Base-by-base conservation (phyloP, 2,797 vertebrate species). In the Hylomyscus alleni region DNA sequence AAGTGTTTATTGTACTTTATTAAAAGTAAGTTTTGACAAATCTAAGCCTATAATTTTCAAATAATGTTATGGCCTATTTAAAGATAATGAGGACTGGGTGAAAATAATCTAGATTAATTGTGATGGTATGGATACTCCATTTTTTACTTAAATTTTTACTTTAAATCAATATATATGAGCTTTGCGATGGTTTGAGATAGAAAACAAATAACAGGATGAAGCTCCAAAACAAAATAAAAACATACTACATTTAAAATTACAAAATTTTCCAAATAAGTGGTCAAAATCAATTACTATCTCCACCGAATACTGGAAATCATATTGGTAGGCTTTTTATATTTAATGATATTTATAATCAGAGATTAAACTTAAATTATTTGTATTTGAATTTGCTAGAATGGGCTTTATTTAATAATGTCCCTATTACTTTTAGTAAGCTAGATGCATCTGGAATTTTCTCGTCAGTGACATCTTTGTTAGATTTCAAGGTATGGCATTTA, bases 251-350 rank as follows among this genome's bases (percentile, higher is more conserved):
- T 52, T 52, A n/a, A 87, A 80, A 67, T 65, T 44, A 12, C 24
- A 73, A 9, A 60, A 89, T 73, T 58, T 82, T 78, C 20, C 47
- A 92, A 76, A 60, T 77, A 76, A 77, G 5, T 92, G 89, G n/a
- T 54, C 34, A 87, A 94, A 92, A 50, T 73, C 26, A 73, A 69
- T 65, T 77, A 20, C 6, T 75, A 22, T 65, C 50, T 72, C 54
- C 12, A 86, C 10, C 31, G 77, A 4, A 20, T 82, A 31, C 26
- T 85, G 40, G 37, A 44, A 17, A 89, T 69, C 19, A 93, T 89
- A 58, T 26, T 37, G 84, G 14, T 40, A 76, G 54, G 62, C 19
- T 4, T 87, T 92, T 93, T 67, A 85, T 65, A 47, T 34, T 81
- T 65, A 89, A 75, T 29, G 40, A 89, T 56, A 6, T 3, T 73